A percentile compares a stretch with the other conserved stretches of the same genome.
These are phyloP conservation scores for Sebastes kiyomatsui DNA, from an alignment of 2,797 vertebrate species.

Conservation along the genomic window DNA sequence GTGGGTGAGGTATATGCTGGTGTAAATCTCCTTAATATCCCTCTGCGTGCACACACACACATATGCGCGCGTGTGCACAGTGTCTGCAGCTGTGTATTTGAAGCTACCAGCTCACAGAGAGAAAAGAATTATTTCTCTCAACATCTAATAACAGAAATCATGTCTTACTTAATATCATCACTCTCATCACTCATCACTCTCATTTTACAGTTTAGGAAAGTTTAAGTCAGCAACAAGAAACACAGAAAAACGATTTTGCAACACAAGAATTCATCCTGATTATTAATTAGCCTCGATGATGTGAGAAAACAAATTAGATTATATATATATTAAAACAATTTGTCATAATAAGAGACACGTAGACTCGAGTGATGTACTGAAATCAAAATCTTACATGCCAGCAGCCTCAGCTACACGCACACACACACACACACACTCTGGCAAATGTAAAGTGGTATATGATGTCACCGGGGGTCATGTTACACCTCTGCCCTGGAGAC, in stretches of 20 bases:
- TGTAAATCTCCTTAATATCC: conserved; percentile 66
- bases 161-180: background rate
- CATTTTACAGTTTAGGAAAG: too few species aligned
- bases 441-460: background rate
- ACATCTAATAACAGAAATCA: background rate
- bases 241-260: too few species aligned
- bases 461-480: conserved; percentile 40
- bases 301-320: too few species aligned
- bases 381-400: background rate
- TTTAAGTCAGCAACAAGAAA: too few species aligned
- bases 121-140: too few species aligned
- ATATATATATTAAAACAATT: too few species aligned
- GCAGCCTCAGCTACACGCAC: background rate
- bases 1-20: conserved; percentile 43
- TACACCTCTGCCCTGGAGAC: conserved; percentile 39
- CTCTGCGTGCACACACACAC: background rate
- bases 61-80: background rate
- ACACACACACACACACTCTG: background rate
- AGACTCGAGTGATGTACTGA: background rate
- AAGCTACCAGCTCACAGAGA: background rate
- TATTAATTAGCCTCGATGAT: too few species aligned
- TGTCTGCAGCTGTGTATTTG: background rate
- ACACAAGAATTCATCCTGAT: too few species aligned
- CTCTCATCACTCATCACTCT: background rate
- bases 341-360: too few species aligned